Evolutionary conservation across 1,140 invertebrate genomes (phyloP), one percentile per base, ranked within the genome.

Genomic region (Arctopsyche grandis): DNA sequence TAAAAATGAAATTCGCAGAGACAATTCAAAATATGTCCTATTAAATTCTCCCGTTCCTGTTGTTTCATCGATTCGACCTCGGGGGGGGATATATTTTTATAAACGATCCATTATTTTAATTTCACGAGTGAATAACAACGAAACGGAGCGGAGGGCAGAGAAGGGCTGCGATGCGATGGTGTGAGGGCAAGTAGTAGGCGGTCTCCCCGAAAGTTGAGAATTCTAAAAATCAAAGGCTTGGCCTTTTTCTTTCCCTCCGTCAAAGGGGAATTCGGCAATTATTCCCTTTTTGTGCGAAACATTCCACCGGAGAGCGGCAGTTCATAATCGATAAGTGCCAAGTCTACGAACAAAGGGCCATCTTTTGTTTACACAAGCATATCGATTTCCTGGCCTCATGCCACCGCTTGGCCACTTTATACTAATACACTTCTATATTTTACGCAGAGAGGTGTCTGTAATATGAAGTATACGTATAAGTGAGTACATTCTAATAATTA

Each of bases 281-380:
- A 52, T 52, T 52, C 48, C 48, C 16, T 12, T 52, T 52, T 52
- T 52, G 48, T 52, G 48, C 12, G 48, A 52, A 16, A 52, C 48
- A 52, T 52, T 52, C 48, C 48, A 16, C 48, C 16, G 10, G 29
- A 38, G 29, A 38, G 29, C 16, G 12, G 10, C 48, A 16, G 48
- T 52, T 52, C 48, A 66, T 66, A 66, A 66, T 66, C 60, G 24
- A 66, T 66, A 66, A 66, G 60, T 26, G 24, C 60, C 19, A 66
- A 66, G 24, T 21, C 21, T 26, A 1, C 14, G 60, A 66, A 66
- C 60, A 66, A 66, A 66, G 60, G 19, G 60, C 60, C 60, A 66
- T 66, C 60, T 66, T 66, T 66, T 66, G 60, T 66, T 66, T 66
- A 66, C 60, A 66, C 14, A 66, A 66, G 24, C 60, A 22, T 66